A percentile compares a stretch with the other conserved stretches of the same genome.
phyloP scores from a whole-genome alignment of 2,113 vertebrate genomes.

The Lepisosteus oculatus region DNA sequence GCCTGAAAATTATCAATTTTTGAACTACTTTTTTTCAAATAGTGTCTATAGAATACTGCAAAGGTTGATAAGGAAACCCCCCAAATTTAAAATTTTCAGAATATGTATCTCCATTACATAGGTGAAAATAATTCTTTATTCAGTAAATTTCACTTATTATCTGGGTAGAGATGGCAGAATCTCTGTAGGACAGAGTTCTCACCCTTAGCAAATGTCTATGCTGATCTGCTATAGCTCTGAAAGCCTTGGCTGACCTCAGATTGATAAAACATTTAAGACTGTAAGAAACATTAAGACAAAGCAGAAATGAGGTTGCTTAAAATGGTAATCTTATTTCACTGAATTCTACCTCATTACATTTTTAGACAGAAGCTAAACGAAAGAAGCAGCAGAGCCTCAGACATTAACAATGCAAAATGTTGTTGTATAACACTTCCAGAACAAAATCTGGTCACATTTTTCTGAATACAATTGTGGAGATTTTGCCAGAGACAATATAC shows the following conservation, averaged over 20 bases:
- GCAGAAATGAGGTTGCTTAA: neutral
- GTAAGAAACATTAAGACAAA: neutral
- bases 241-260: neutral
- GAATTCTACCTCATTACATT: neutral
- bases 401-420: neutral
- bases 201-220: neutral
- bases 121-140: constrained; percentile 7
- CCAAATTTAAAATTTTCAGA: constrained; percentile 1
- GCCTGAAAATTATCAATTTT: too few species aligned
- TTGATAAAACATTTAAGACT: constrained; percentile 1
- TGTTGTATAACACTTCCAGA: neutral
- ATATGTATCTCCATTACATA: constrained; percentile 13
- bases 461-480: too few species aligned
- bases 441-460: too few species aligned
- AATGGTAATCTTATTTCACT: too few species aligned
- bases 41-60: neutral
- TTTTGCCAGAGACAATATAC: too few species aligned
- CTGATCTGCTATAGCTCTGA: neutral
- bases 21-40: neutral
- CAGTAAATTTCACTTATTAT: constrained; percentile 1
- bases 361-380: neutral
- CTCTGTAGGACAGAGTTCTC: neutral
- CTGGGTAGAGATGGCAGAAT: neutral
- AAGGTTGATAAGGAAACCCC: neutral
- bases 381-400: neutral